These are phyloP conservation scores for Schizopygopsis pylzovi DNA, from an alignment of 2,797 vertebrate species.

Conservation along the genomic window DNA sequence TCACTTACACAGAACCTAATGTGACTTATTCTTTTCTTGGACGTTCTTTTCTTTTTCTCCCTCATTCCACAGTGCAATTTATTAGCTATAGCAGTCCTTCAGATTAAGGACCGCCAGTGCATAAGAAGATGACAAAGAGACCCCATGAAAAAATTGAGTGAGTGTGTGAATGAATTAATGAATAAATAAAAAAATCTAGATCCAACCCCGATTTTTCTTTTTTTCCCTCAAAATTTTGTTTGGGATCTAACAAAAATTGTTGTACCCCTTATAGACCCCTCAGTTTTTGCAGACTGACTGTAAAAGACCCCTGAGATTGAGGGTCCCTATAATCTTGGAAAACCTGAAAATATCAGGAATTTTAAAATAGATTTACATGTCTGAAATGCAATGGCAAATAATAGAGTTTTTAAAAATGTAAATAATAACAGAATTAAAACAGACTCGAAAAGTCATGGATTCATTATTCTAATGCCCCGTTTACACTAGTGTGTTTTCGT, in stretches of 20 bases:
- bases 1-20: constrained; percentile 19
- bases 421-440: neutral
- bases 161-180: too few relatives aligned
- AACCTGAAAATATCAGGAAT: neutral
- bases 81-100: neutral
- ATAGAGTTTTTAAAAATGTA: neutral
- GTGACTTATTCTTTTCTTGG: constrained; percentile 5
- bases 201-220: neutral
- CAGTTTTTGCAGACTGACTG: neutral
- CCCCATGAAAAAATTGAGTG: neutral
- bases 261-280: neutral
- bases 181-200: neutral
- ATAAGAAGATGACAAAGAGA: neutral
- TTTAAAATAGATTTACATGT: neutral
- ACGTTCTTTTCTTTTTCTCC: neutral
- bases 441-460: neutral
- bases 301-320: neutral
- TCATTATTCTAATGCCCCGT: neutral
- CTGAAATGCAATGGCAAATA: neutral
- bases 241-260: neutral
- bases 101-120: too few relatives aligned
- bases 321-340: neutral
- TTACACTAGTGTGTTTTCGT: too few relatives aligned
- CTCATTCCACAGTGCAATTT: neutral
- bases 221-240: neutral